Evolutionary conservation across 2,797 vertebrate species (phyloP).

Genomic region (Gallinago stenura): DNA sequence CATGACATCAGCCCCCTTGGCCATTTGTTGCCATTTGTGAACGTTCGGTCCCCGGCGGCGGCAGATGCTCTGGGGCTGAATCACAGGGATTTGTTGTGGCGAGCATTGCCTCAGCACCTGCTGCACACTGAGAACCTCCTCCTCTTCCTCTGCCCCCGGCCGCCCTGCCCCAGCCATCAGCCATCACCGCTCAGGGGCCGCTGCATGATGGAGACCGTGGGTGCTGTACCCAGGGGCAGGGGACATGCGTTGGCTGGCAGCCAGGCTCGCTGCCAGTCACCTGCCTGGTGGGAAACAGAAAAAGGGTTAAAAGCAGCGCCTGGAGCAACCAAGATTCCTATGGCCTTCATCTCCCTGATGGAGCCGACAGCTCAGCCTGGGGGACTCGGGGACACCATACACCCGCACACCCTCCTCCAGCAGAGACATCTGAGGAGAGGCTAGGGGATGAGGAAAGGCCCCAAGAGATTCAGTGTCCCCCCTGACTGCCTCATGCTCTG

Average conservation of each 20-base stretch:
- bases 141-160: neutral
- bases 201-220: fast-evolving
- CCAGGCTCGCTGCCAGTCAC: neutral
- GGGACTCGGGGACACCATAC: fast-evolving
- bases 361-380: neutral
- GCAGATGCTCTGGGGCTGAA: slow-evolving; percentile 2
- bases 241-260: neutral
- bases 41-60: fast-evolving
- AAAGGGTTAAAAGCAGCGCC: neutral
- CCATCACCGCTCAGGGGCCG: neutral
- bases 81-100: neutral
- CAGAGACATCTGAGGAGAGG: neutral
- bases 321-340: neutral
- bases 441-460: neutral
- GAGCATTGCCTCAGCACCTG: neutral
- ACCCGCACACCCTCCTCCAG: neutral
- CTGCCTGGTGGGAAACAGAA: no score
- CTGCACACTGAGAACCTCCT: neutral
- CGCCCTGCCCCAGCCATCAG: neutral
- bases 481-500: fast-evolving
- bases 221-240: neutral
- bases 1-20: neutral
- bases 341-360: fast-evolving
- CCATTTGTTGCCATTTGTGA: neutral
- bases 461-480: neutral